Evolutionary conservation across 2,113 vertebrate species (phyloP).

Genomic region (Trematomus loennbergii): DNA sequence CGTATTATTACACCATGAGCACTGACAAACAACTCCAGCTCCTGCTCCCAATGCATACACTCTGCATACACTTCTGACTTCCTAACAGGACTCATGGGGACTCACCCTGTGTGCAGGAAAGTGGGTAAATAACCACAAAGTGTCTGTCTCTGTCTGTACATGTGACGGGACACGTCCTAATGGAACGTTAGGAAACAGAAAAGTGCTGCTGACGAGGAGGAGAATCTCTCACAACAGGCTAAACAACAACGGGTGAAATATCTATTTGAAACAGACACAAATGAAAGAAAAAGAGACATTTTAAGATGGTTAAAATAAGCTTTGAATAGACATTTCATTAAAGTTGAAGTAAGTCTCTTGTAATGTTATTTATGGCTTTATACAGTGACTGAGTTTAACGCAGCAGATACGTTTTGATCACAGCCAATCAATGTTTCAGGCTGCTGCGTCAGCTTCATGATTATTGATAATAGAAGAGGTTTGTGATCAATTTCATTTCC

Average conservation of each 20-base stretch:
- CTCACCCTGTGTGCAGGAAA: neutral
- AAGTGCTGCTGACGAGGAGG: neutral
- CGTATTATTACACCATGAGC: neutral
- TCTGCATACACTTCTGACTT: conserved; percentile 2
- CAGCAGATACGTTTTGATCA: no score
- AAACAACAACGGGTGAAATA: no score
- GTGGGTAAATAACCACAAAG: conserved; percentile 26
- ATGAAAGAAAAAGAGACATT: neutral
- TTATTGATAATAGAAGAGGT: no score
- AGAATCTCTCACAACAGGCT: neutral
- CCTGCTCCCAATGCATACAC: neutral
- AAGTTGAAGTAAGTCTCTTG: no score
- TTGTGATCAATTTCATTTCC: no score
- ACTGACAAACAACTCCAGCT: conserved; percentile 13
- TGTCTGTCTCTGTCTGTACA: conserved; percentile 7
- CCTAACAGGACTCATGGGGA: conserved; percentile 37
- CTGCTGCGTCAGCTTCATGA: no score
- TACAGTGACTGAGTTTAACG: no score
- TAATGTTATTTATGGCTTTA: no score
- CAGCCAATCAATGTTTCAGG: no score
- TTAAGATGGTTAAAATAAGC: neutral
- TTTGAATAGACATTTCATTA: no score
- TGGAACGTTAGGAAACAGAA: neutral
- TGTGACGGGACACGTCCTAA: conserved; percentile 12
- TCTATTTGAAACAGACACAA: no score